Evolutionary conservation across 2,113 vertebrate genomes (phyloP), one percentile per base, ranked within the genome.

Genomic region (Benitochromis conjunctus): DNA sequence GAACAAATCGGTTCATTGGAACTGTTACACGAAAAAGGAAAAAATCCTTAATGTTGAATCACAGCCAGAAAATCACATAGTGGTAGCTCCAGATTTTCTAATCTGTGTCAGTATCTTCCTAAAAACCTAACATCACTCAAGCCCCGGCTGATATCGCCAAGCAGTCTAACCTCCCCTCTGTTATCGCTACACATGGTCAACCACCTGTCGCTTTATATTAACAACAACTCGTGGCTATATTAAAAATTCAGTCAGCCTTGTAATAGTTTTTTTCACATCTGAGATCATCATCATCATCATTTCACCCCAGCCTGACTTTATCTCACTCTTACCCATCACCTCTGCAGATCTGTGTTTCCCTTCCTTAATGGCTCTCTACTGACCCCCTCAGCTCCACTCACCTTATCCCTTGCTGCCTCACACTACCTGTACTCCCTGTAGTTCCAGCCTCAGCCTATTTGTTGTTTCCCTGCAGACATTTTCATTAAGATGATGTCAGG

Each of bases 401-500:
- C 18, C 54, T 86, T 48, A 76, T 64, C 53, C 85, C 57, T 62
- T 48, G 56, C 79, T 24, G 43, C 84, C 81, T 86, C 82, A 43
- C 85, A 24, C 38, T 31, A 4, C 38, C 83, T 19, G 7, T 14
- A 11, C 41, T 78, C 81, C 58, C 76, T 24, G 48, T 21, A 76
- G 77, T 19, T 81, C 66, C 13, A 31, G 66, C 60, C 34, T 71
- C 56, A 21, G 36, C 69, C 87, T 80, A 93, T 96, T 93, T 90
- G 90, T 95, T 94, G 90, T 86, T 85, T 80, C 76, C 79, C 43
- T 41, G 26, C 69, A 78, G 93, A 94, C 94, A 86, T 89, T 94
- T 95, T 93, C 93, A 96, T 96, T 96, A 93, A 95, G 94, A 96
- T 96, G 82, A 89, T 94, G 94, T 94, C 94, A 94, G 88, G 94